A percentile compares a stretch with the other conserved stretches of the same genome.
Conservation (phyloP, 2,797 vertebrate species). For the Synanceia verrucosa region DNA sequence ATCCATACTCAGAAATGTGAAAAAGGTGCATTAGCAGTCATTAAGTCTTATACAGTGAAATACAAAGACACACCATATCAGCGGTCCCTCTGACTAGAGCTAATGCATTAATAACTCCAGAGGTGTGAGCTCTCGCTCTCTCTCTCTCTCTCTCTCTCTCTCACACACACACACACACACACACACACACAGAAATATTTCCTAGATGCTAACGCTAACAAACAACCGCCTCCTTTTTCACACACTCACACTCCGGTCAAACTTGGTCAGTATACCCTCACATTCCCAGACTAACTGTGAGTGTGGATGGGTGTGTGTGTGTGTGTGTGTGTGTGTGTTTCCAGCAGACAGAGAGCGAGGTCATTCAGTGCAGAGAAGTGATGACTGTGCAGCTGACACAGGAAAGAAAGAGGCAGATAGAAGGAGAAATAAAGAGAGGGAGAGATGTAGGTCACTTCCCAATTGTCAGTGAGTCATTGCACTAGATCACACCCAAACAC, state of each 20-base stretch:
- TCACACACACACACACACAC: neutral
- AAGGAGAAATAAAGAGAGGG: constrained; percentile 62
- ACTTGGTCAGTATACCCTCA: constrained; percentile 56
- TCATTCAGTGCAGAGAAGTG: constrained; percentile 72
- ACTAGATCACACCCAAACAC: constrained; percentile 59
- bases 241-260: constrained; percentile 59
- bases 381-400: constrained; percentile 79
- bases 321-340: constrained; percentile 19
- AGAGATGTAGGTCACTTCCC: constrained; percentile 77
- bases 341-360: constrained; percentile 55
- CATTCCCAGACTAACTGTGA: constrained; percentile 72
- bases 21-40: too few relatives aligned
- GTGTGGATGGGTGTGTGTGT: constrained; percentile 21
- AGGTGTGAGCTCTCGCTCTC: too few relatives aligned
- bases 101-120: too few relatives aligned
- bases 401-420: constrained; percentile 72
- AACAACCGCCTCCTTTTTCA: constrained; percentile 39
- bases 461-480: constrained; percentile 77
- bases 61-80: too few relatives aligned
- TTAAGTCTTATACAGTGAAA: too few relatives aligned
- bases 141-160: neutral
- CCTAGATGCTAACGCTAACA: constrained; percentile 16
- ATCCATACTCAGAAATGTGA: too few relatives aligned
- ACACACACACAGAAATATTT: constrained; percentile 5
- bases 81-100: too few relatives aligned